Evolutionary conservation across 2,113 vertebrate genomes (phyloP), one percentile per base, ranked within the genome.

Genomic region (Sinocyclocheilus anophthalmus): DNA sequence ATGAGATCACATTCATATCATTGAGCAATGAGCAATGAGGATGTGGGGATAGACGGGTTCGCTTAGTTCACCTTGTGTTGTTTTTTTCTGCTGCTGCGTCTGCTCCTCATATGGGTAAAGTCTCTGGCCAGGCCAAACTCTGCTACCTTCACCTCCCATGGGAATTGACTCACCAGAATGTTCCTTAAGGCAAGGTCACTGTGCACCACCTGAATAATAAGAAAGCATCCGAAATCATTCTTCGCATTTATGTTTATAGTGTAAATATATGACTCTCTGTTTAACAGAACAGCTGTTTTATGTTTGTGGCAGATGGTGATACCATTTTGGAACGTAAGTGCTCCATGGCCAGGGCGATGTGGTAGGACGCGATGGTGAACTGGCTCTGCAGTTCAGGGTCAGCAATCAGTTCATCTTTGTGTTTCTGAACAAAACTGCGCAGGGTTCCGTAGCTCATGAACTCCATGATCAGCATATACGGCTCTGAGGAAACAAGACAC

Each of bases 341-440:
- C 76, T 95, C 93, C 95, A 95, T 91, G 59, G 93, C 95, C 88
- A 94, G 89, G 67, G 94, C 94, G 12, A 95, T 91, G 90, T 95
- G 94, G 84, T 95, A 95, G 3, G 93, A 93, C 0, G 93, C 91
- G 12, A 94, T 92, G 30, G 93, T 93, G 65, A 95, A 90, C 65
- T 94, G 92, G 76, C 87, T 91, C 86, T 93, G 94, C 59, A 94
- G 91, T 65, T 95, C 92, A 0, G 91, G 85, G 85, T 94, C 89
- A 22, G 61, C 33, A 5, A 85, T 88, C 77, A 95, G 91, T 65
- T 86, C 77, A 0, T 37, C 86, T 76, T 76, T 90, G 88, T 95
- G 89, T 59, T 85, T 91, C 91, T 94, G 94, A 22, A 95, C 89
- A 88, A 95, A 95, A 80, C 86, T 92, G 85, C 93, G 93, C 76